Conservation (phyloP, 1,140 invertebrate genomes). For the Trichonephila inaurata region DNA sequence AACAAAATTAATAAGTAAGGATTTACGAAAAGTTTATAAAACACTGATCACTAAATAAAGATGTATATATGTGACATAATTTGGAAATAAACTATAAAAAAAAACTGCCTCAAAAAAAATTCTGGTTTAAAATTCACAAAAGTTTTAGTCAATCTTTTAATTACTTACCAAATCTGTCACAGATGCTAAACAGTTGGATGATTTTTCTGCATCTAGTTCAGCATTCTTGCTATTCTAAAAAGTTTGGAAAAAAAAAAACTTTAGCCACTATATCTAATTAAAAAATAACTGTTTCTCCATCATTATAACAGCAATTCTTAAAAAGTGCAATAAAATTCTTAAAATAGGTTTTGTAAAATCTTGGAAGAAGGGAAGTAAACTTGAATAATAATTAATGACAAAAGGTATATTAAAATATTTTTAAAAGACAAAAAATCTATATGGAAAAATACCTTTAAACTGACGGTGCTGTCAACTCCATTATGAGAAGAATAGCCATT, state of each 20-base stretch:
- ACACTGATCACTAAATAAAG: too few species aligned
- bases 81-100: too few species aligned
- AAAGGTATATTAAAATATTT: neutral
- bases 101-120: too few species aligned
- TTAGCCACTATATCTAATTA: too few species aligned
- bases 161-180: constrained; percentile 71
- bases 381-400: neutral
- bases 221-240: constrained; percentile 65
- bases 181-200: constrained; percentile 39
- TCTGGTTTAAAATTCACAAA: too few species aligned
- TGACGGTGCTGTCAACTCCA: constrained; percentile 61
- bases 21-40: too few species aligned
- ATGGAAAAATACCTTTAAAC: constrained; percentile 53
- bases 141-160: too few species aligned
- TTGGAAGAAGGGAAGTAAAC: too few species aligned
- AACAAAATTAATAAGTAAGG: too few species aligned
- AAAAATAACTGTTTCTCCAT: too few species aligned
- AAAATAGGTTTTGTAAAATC: neutral
- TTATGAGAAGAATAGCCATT: constrained; percentile 70
- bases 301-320: neutral
- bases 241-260: neutral
- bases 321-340: neutral
- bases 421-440: neutral
- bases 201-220: constrained; percentile 18
- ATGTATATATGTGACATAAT: too few species aligned